Base-by-base conservation (phyloP, 2,888 invertebrate genomes). In the Hydropsyche betteni region DNA sequence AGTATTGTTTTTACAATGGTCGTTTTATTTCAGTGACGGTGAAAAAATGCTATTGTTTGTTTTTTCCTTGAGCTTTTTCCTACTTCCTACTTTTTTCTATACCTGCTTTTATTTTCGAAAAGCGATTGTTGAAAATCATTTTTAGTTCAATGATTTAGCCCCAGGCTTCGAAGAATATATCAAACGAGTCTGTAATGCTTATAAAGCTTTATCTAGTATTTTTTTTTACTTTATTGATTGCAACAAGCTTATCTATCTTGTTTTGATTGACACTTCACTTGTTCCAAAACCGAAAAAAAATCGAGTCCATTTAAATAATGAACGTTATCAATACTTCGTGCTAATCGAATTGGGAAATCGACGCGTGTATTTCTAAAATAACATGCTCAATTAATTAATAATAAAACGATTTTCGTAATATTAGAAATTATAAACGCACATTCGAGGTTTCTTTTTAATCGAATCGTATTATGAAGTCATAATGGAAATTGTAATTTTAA, bases 1-100 rank as follows among this genome's bases (percentile, higher is more conserved):
- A 64, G 64, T 64, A 36, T 64, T 64, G 64, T 64, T 64, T 64
- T 64, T 64, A 64, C 64, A 64, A 64, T 64, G 34, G 64, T 34
- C 34, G 12, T 64, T 64, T 36, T 64, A 24, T 64, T 64, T 64
- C 34, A 64, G 33, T 33, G 24, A 5, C 16, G 55, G 34, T 10
- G 34, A 64, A 64, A 61, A 64, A 64, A 64, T 64, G 64, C 36
- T 36, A 33, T 36, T 34, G 36, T 64, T 34, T 64, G 34, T 64
- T 64, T 64, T 64, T 34, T 64, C 64, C 34, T 64, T 14, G 24
- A 58, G 58, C 64, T 34, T 64, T 64, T 64, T 24, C 64, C 12
- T 64, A 64, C 64, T 64, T 64, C 64, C 64, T 64, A 55, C 55
- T 64, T 24, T 24, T 24, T 24, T 33, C 64, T 34, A 36, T 34